Base-by-base conservation (phyloP, 1,140 invertebrate genomes). In the Plectrocnemia conspersa region DNA sequence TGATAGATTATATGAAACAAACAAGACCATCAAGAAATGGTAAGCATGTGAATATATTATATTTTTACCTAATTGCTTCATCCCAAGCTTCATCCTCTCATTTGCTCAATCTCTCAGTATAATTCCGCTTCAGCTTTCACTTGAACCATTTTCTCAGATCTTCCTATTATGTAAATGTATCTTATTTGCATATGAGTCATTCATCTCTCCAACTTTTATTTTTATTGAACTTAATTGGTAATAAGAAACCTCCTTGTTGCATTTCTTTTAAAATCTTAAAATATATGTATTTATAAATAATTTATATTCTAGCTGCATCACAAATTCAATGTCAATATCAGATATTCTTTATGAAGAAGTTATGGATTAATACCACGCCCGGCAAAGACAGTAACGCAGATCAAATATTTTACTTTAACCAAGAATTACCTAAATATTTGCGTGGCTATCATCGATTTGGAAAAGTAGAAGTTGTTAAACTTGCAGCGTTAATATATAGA, bases 341-440 rank as follows among this genome's bases (percentile, higher is more conserved):
- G 74, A 84, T 97, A 61, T 94, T 94, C 76, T 97, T 96, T 68
- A 95, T 97, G 92, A 92, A 93, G 67, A 97, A 97, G 69, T 72
- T 98, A 1, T 97, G 95, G 94, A 85, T 93, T 0, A 90, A 93
- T 63, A 88, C 88, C 7, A 74, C 87, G 19, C 91, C 93, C 1
- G 93, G 93, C 0, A 83, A 82, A 64, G 94, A 97, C 71, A 70
- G 77, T 36, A 89, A 92, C 70, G 91, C 91, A 5, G 94, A 98
- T 72, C 74, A 90, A 40, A 94, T 97, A 63, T 97, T 97, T 72
- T 91, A 96, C 70, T 97, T 87, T 69, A 88, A 92, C 61, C 94
- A 97, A 77, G 94, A 98, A 75, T 67, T 95, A 24, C 91, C 91
- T 0, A 97, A 97, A 73, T 88, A 91, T 66, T 76, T 97, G 11